phyloP scores from a whole-genome alignment of 2,888 invertebrate genomes.

The Trachelus tabidus region DNA sequence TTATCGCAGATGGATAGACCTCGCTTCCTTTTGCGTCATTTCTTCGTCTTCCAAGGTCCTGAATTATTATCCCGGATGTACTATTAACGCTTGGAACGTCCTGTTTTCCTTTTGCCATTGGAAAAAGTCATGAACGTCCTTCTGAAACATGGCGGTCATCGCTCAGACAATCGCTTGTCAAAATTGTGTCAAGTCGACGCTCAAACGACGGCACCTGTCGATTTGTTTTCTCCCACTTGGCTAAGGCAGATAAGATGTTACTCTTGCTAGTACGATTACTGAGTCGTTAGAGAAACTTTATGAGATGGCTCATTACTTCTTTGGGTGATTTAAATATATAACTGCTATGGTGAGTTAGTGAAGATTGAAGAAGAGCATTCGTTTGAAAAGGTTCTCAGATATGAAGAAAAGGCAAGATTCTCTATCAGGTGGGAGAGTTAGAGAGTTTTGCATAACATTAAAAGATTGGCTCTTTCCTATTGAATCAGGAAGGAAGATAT shows the following conservation, averaged over 20 bases:
- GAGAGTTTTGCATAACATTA: background rate
- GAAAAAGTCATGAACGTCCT: background rate
- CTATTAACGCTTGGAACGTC: background rate
- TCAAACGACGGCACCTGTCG: constrained; percentile 34
- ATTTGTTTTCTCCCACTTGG: constrained; percentile 25
- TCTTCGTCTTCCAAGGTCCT: background rate
- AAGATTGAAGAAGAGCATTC: background rate
- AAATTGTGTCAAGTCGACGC: constrained; percentile 49
- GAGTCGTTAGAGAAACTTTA: background rate
- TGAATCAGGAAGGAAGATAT: background rate
- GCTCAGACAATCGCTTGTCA: constrained; percentile 45
- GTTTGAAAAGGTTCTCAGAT: background rate
- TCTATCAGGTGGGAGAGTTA: background rate
- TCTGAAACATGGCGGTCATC: constrained; percentile 4
- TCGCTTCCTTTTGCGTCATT: background rate
- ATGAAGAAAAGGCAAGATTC: background rate
- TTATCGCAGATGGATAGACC: background rate
- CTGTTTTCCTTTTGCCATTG: background rate
- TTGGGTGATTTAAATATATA: background rate
- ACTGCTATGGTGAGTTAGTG: background rate
- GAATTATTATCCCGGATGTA: background rate
- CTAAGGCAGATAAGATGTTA: background rate
- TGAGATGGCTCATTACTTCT: background rate
- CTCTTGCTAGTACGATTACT: background rate
- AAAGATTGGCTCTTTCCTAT: background rate